These are phyloP conservation scores for Matsumyia berberina DNA, from an alignment of 2,888 invertebrate species.

Conservation along the genomic window DNA sequence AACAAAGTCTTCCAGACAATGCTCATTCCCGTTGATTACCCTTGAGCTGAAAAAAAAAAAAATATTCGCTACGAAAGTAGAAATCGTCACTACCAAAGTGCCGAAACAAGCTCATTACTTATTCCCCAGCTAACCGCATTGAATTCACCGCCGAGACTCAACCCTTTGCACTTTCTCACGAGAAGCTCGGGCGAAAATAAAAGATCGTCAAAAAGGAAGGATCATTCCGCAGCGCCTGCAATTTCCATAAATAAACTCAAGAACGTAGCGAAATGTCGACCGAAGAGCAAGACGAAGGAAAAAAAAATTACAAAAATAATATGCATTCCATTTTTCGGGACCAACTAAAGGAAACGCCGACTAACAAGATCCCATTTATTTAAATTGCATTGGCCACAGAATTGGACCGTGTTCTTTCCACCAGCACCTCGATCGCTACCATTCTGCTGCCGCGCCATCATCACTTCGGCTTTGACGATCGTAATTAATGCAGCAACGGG, in stretches of 20 bases:
- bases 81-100: conserved; percentile 66
- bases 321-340: conserved; percentile 74
- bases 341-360: conserved; percentile 70
- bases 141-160: conserved; percentile 59
- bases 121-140: conserved; percentile 70
- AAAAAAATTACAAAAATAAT: conserved; percentile 64
- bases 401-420: conserved; percentile 77
- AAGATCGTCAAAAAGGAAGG: conserved; percentile 64
- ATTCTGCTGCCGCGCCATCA: conserved; percentile 59
- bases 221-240: conserved; percentile 75
- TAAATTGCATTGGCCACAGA: conserved; percentile 76
- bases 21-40: too few species aligned
- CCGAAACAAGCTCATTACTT: conserved; percentile 75
- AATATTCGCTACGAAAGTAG: conserved; percentile 51
- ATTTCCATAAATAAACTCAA: conserved; percentile 75
- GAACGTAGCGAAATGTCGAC: conserved; percentile 51
- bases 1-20: conserved; percentile 1
- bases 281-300: conserved; percentile 42
- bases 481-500: conserved; percentile 71
- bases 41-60: conserved; percentile 2
- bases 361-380: conserved; percentile 77
- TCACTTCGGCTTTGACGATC: conserved; percentile 73
- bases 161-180: conserved; percentile 75
- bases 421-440: conserved; percentile 51
- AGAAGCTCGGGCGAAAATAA: conserved; percentile 53